Percentiles rank a stretch among this genome's conserved stretches.
Conservation (phyloP, 2,113 vertebrate genomes). For the Shinisaurus crocodilurus region DNA sequence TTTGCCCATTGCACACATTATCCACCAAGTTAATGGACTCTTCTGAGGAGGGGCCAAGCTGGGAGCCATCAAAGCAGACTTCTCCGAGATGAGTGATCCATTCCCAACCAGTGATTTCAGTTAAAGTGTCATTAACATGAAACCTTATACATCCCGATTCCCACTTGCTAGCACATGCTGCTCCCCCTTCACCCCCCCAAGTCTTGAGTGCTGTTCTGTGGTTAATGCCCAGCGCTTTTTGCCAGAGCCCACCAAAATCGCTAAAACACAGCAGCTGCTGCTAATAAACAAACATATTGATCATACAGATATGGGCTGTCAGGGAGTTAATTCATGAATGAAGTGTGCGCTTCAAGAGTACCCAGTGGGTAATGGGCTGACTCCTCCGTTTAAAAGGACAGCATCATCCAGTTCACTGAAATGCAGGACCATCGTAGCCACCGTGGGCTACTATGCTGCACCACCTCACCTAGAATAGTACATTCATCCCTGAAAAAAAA, state of each 20-base stretch:
- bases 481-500: not conserved
- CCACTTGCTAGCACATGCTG: constrained; percentile 71
- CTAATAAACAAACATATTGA: constrained; percentile 88
- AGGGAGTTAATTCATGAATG: constrained; percentile 85
- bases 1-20: constrained; percentile 21
- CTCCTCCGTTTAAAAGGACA: constrained; percentile 68
- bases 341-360: constrained; percentile 76
- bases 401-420: constrained; percentile 1
- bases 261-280: constrained; percentile 81
- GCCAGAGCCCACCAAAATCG: constrained; percentile 65
- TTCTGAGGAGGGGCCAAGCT: constrained; percentile 46
- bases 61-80: constrained; percentile 66
- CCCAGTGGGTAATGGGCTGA: constrained; percentile 61
- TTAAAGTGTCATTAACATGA: constrained; percentile 82
- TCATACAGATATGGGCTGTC: constrained; percentile 84
- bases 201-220: constrained; percentile 69
- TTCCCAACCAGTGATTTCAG: constrained; percentile 76
- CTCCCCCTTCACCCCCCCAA: constrained; percentile 53
- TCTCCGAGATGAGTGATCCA: constrained; percentile 63
- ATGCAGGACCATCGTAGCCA: not conserved
- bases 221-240: constrained; percentile 63
- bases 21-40: constrained; percentile 68
- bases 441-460: not conserved
- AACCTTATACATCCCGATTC: constrained; percentile 77
- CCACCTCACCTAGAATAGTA: not conserved